phyloP scores from a whole-genome alignment of 2,113 vertebrate genomes.

The Neodontobutis hainanensis region DNA sequence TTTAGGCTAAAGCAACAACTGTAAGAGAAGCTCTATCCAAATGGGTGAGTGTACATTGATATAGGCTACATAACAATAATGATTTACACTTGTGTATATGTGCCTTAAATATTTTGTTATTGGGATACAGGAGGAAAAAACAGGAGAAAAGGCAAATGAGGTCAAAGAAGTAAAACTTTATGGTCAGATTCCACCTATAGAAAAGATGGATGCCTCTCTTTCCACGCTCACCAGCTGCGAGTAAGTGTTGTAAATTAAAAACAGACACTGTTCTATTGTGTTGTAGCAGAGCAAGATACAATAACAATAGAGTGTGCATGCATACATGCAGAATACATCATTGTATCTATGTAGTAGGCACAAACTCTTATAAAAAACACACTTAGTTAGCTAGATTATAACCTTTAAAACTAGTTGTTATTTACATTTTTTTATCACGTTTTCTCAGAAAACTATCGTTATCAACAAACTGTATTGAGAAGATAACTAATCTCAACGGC shows the following conservation, averaged over 20 bases:
- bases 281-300: no score
- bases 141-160: conserved; percentile 86
- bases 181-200: conserved; percentile 90
- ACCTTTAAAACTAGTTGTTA: no score
- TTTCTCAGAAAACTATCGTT: conserved; percentile 89
- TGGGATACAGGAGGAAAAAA: conserved; percentile 86
- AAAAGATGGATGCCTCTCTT: conserved; percentile 93
- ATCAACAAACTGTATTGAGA: conserved; percentile 98
- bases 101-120: conserved; percentile 1
- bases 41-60: conserved; percentile 84
- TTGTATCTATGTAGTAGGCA: no score
- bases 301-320: no score
- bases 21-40: conserved; percentile 90
- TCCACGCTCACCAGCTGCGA: conserved; percentile 89
- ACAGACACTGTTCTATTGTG: no score
- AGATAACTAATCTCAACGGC: conserved; percentile 92
- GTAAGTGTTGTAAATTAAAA: conserved; percentile 77
- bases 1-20: conserved; percentile 92
- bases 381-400: no score
- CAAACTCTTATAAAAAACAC: no score
- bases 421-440: not conserved
- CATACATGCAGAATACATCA: no score
- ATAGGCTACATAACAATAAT: not conserved
- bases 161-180: conserved; percentile 92
- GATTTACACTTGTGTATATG: not conserved